Evolutionary conservation across 1,140 invertebrate species (phyloP), one percentile per base, ranked within the genome.

Genomic region (Cherax destructor): DNA sequence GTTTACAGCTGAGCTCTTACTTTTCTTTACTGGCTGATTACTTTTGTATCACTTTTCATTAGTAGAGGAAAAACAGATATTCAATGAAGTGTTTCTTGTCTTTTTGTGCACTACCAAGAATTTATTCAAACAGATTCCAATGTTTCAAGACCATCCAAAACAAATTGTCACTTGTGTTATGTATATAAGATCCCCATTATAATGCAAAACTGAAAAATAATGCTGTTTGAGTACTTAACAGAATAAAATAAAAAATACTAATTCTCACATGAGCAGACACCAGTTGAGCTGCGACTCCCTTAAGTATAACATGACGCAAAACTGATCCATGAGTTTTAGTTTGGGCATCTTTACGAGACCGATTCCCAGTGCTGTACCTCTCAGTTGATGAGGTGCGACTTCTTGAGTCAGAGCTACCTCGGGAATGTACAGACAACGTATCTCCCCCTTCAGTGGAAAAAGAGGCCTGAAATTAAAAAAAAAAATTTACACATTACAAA

Each of bases 281-380:
- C n/a, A 98, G 95, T 94, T 98, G 98, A 47, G 97, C 95, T n/a
- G 97, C 97, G 61, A 98, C 96, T 92, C 97, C 97, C 95, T 97
- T 97, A 18, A 98, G 95, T 78, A 97, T 96, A 50, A 97, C 96
- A 94, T 98, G 97, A 78, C 97, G 96, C 91, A 98, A 95, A 91
- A 98, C 97, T 61, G 97, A 97, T 79, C 96, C 96, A 93, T 95
- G 95, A 21, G 94, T 94, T 91, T 94, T 94, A 83, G 93, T 94
- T 77, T 90, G 91, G 81, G 89, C 88, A 74, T 92, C 93, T 88
- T 93, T 94, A 88, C 91, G 94, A 87, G 69, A 89, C 69, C 92
- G 93, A 88, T 91, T 93, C 91, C 83, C 84, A 21, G 86, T 69
- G 56, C 92, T 94, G 78, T 91, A 88, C 86, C 93, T 93, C 47